Evolutionary conservation across 2,888 invertebrate species (phyloP), one percentile per base, ranked within the genome.

Genomic region (Torymus tubicola): DNA sequence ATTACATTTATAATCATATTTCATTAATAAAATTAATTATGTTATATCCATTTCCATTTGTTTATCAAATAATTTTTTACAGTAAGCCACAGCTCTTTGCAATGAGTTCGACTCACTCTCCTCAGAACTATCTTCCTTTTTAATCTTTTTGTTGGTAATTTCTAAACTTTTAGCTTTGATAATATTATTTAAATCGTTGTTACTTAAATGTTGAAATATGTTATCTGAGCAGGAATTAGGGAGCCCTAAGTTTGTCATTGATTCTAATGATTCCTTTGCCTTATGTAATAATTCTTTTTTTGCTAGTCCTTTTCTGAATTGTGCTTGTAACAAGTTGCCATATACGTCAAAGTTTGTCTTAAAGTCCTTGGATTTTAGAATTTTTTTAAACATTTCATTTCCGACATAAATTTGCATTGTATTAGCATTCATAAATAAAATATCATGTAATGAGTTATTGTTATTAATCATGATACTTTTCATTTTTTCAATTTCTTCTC

Each of bases 401-500:
- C 71, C 67, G 2, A 75, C 74, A 52, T 78, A 70, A 55, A 75
- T 14, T 65, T 61, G 74, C 81, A 81, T 81, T 63, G 70, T 42
- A 18, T 58, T 63, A n/a, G 75, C 53, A 64, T 53, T 73, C 63
- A 72, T 79, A 16, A 72, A 72, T 31, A 81, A 57, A 4, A 79
- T 67, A 53, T 81, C 72, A n/a, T 65, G 64, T 8, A 81, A 60
- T 0, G 71, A 63, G 1, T 16, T 18, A 53, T 55, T n/a, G 12
- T 50, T 57, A 42, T 60, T 79, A 21, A 81, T 57, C 31, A 61
- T 71, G 13, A 72, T 58, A 18, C 21, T 53, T 57, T 70, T 72
- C 81, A 81, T 81, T 57, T 13, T 73, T 31, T 76, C 76, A 21
- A 81, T 60, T 65, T 81, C 81, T 31, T 76, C 76, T 63, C 50